Evolutionary conservation across 2,797 vertebrate genomes (phyloP).

Genomic region (Delichon dasypus): DNA sequence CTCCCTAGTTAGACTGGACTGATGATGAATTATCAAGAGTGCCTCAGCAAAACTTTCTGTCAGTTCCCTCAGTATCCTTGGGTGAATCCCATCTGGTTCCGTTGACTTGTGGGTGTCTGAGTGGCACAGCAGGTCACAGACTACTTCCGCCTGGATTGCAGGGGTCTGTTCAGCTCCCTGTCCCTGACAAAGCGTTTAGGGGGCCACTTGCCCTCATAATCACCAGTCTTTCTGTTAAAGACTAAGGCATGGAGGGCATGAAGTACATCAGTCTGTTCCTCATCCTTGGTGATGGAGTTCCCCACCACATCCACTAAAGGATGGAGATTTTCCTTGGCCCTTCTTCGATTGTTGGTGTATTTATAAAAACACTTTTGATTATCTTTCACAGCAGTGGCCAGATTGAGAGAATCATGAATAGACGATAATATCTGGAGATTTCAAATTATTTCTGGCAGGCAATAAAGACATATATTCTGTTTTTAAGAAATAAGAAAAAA

Average conservation of each 20-base stretch:
- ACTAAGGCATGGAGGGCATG: neutral
- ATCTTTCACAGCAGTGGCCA: neutral
- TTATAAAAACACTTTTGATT: neutral
- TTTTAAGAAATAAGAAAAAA: neutral
- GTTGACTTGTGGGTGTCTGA: neutral
- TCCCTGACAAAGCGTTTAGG: neutral
- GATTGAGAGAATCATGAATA: neutral
- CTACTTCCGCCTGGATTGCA: neutral
- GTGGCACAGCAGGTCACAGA: neutral
- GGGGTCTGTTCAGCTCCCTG: neutral
- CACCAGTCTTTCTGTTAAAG: neutral
- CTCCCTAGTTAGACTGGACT: no score
- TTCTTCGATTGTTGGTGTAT: neutral
- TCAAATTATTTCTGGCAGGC: neutral
- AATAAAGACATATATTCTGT: neutral
- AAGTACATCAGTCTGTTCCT: neutral
- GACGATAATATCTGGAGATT: neutral
- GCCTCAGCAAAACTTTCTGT: neutral
- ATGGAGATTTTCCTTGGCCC: neutral
- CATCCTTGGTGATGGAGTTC: no score
- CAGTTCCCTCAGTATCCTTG: neutral
- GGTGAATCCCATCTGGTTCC: neutral
- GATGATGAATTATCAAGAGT: neutral
- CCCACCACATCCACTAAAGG: neutral
- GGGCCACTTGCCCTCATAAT: accelerated